Evolutionary conservation across 1,140 invertebrate genomes (phyloP).

Genomic region (Drosophila parabipectinata): DNA sequence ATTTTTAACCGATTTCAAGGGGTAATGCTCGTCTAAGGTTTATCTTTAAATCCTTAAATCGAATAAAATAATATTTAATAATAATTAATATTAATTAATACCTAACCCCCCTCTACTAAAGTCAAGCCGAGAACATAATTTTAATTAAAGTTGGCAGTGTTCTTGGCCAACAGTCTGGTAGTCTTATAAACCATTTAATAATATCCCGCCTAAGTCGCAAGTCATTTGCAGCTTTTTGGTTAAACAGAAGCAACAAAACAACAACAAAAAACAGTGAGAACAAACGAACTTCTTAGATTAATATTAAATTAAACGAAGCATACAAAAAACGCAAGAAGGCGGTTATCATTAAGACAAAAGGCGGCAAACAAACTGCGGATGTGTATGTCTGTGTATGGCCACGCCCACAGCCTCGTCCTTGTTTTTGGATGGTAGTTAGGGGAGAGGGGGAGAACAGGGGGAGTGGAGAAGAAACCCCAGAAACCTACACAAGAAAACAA

Average conservation of each 20-base stretch:
- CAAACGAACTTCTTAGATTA: slow-evolving; percentile 81
- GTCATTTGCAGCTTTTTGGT: slow-evolving; percentile 46
- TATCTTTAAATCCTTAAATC: too few relatives aligned
- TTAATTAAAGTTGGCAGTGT: not conserved
- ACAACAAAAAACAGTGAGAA: slow-evolving; percentile 38
- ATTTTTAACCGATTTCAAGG: too few relatives aligned
- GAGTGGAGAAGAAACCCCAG: slow-evolving; percentile 58
- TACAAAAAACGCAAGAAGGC: slow-evolving; percentile 77
- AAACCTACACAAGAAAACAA: slow-evolving; percentile 80
- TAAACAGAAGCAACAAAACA: not conserved
- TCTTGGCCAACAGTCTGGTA: not conserved
- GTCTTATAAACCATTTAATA: slow-evolving; percentile 18
- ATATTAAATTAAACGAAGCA: slow-evolving; percentile 84
- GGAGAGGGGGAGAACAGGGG: not conserved
- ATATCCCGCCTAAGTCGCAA: slow-evolving; percentile 8
- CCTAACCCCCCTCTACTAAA: too few relatives aligned
- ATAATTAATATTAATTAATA: too few relatives aligned
- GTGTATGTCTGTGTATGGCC: slow-evolving; percentile 19
- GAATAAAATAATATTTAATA: too few relatives aligned
- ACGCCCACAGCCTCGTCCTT: not conserved
- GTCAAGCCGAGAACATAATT: not conserved
- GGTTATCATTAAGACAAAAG: slow-evolving; percentile 73
- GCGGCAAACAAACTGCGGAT: slow-evolving; percentile 40
- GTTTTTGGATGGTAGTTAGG: not conserved
- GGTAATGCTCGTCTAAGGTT: too few relatives aligned